Percentiles rank a stretch among this genome's conserved stretches.
Evolutionary conservation across 1,140 invertebrate species (phyloP).

Genomic region (Sarcophaga bullata): DNA sequence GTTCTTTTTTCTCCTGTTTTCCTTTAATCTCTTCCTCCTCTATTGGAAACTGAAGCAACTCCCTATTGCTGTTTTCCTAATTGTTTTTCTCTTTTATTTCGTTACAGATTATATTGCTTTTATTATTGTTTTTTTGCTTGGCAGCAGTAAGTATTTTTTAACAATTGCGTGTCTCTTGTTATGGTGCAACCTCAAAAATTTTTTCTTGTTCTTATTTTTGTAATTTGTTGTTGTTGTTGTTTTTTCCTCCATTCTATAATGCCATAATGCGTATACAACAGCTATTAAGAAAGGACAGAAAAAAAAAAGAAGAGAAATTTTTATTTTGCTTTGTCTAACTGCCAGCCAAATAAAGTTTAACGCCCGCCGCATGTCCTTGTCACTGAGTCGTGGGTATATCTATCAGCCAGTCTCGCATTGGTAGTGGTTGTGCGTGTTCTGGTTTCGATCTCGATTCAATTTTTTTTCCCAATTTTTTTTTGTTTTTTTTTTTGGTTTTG

Average conservation of each 20-base stretch:
- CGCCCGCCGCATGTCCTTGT: neutral
- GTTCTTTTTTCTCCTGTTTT: slow-evolving; percentile 7
- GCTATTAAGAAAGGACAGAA: neutral
- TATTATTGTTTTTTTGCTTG: slow-evolving; percentile 16
- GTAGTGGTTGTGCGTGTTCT: neutral
- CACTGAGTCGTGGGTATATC: neutral
- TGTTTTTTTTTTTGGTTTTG: too few relatives aligned
- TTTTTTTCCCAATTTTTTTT: neutral
- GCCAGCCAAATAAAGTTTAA: too few relatives aligned
- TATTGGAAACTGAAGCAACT: neutral
- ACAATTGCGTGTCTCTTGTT: slow-evolving; percentile 20
- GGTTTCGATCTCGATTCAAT: neutral
- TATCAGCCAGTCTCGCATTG: neutral
- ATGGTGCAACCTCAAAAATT: neutral
- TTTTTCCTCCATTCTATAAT: neutral
- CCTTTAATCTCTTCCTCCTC: too few relatives aligned
- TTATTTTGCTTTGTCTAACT: neutral
- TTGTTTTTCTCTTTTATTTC: neutral
- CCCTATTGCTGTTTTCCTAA: neutral
- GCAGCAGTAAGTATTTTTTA: neutral
- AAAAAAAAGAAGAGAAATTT: too few relatives aligned
- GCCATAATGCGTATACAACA: neutral
- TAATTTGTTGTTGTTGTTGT: neutral
- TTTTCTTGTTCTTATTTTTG: neutral
- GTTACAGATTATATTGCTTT: neutral